These are phyloP conservation scores for Rhagium mordax DNA, from an alignment of 2,888 invertebrate species.

Conservation along the genomic window DNA sequence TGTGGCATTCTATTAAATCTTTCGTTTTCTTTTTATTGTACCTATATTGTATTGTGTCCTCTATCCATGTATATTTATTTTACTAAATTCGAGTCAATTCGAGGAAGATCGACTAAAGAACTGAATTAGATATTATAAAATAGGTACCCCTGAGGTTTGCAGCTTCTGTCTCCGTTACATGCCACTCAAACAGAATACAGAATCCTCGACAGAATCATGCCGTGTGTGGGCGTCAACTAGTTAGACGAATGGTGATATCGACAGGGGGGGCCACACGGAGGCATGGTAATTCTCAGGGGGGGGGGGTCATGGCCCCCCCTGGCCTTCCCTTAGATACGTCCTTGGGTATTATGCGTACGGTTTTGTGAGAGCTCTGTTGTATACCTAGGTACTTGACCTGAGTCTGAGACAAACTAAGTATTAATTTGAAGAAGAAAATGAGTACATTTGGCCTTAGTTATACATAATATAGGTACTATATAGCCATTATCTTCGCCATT, in stretches of 20 bases:
- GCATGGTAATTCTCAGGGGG: constrained; percentile 1
- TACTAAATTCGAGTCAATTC: not conserved
- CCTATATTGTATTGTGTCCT: not conserved
- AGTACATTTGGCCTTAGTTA: too few species aligned
- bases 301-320: not conserved
- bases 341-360: too few species aligned
- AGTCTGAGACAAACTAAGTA: too few species aligned
- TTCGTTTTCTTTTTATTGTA: not conserved
- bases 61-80: not conserved
- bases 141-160: constrained; percentile 1
- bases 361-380: too few species aligned
- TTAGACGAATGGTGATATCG: not conserved
- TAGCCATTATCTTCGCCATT: too few species aligned
- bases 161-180: not conserved
- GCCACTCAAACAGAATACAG: not conserved
- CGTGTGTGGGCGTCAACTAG: not conserved
- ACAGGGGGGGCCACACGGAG: not conserved
- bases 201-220: too few species aligned
- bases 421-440: too few species aligned
- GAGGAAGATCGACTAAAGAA: not conserved
- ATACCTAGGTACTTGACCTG: too few species aligned
- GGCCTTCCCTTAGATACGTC: not conserved
- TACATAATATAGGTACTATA: too few species aligned
- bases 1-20: constrained; percentile 1
- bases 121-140: not conserved